phyloP scores from a whole-genome alignment of 2,113 vertebrate genomes.

The Heteronetta atricapilla region DNA sequence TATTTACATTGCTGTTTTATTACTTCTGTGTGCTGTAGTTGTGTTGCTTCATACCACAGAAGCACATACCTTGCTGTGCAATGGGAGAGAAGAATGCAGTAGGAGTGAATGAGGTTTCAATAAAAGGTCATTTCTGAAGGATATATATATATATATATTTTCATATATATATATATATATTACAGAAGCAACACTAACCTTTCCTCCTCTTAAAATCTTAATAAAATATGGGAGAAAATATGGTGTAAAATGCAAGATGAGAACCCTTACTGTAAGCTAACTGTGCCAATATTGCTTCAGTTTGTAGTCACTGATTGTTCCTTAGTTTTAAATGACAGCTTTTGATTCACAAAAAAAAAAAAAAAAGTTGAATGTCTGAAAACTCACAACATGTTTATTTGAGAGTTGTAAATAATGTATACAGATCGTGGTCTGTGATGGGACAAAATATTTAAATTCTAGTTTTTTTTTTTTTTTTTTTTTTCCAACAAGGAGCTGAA shows the following conservation, averaged over 20 bases:
- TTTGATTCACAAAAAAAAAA: constrained; percentile 12
- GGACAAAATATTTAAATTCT: constrained; percentile 81
- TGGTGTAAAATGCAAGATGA: neutral
- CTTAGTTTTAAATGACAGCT: constrained; percentile 41
- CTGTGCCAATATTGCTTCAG: constrained; percentile 66
- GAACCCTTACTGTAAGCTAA: constrained; percentile 56
- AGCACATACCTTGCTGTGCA: neutral
- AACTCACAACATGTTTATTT: constrained; percentile 73
- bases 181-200: neutral
- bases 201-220: neutral
- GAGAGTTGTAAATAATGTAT: constrained; percentile 86
- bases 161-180: neutral
- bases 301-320: constrained; percentile 33
- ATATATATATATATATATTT: neutral
- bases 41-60: constrained; percentile 19
- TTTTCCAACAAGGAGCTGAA: constrained; percentile 73
- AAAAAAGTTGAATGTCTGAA: constrained; percentile 71
- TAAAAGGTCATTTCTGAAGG: constrained; percentile 10
- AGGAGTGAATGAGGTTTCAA: neutral
- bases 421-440: constrained; percentile 78
- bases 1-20: constrained; percentile 47
- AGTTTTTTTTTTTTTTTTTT: neutral
- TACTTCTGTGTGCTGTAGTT: constrained; percentile 10
- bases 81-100: neutral
- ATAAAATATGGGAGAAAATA: neutral